These are phyloP conservation scores for Punctoribates punctum DNA, from an alignment of 2,888 invertebrate species.

Conservation along the genomic window DNA sequence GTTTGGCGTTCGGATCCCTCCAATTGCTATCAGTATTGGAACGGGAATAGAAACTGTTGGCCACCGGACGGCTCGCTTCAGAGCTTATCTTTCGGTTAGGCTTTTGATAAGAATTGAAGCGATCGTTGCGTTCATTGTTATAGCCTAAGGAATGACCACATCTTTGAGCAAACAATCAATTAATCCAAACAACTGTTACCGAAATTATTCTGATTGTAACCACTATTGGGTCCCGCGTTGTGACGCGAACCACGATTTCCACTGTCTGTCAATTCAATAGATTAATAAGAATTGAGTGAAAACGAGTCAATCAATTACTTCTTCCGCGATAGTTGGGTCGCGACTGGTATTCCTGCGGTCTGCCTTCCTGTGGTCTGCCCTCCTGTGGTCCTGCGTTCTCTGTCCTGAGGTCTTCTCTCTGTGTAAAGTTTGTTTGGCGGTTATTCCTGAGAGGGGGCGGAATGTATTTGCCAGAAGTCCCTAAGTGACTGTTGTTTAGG, in stretches of 20 bases:
- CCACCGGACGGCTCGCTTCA: neutral
- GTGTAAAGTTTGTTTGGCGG: neutral
- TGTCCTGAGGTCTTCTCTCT: neutral
- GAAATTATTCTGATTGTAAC: conserved; percentile 12
- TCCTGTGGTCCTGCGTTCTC: neutral
- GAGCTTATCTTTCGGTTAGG: neutral
- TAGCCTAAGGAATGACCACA: neutral
- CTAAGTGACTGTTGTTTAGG: neutral
- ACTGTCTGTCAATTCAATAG: neutral
- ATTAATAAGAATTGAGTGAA: neutral
- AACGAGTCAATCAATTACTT: neutral
- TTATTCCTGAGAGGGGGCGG: conserved; percentile 8
- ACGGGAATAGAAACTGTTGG: neutral
- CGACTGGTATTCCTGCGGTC: neutral
- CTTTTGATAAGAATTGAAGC: neutral
- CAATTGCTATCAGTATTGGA: conserved; percentile 11
- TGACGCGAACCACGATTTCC: conserved; percentile 29
- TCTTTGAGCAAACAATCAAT: too few relatives aligned
- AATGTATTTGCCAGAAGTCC: neutral
- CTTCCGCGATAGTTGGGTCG: neutral
- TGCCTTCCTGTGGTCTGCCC: neutral
- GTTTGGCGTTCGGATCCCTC: conserved; percentile 7
- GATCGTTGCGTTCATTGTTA: conserved; percentile 29
- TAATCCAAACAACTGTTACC: neutral
- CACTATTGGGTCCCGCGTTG: neutral